A percentile compares a stretch with the other conserved stretches of the same genome.
These are phyloP conservation scores for Hypsopygia costalis DNA, from an alignment of 2,888 invertebrate species.

Conservation along the genomic window DNA sequence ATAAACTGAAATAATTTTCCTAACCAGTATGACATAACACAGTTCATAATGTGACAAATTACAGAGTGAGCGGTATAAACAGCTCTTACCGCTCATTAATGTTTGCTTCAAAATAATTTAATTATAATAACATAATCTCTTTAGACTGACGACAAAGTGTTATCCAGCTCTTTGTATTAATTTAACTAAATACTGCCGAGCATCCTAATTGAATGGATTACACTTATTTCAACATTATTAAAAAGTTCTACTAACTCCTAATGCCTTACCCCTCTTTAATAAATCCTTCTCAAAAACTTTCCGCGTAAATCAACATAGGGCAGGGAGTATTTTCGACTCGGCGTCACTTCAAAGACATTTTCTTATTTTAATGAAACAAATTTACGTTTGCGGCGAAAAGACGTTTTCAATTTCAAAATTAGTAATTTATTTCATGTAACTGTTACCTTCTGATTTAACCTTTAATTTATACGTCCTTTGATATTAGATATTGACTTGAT, in stretches of 20 bases:
- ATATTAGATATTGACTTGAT: too few species aligned
- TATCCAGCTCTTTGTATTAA: not conserved
- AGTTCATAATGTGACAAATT: too few species aligned
- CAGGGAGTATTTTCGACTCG: not conserved
- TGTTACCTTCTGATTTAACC: too few species aligned
- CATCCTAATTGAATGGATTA: conserved; percentile 2
- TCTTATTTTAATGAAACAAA: not conserved
- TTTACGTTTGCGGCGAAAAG: not conserved
- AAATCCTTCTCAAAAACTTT: conserved; percentile 6
- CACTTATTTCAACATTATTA: conserved; percentile 4
- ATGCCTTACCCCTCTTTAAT: not conserved
- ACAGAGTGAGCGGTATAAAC: too few species aligned
- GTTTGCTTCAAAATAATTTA: not conserved
- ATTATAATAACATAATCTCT: not conserved
- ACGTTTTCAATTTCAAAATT: not conserved
- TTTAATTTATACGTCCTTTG: too few species aligned
- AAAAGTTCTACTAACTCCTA: conserved; percentile 1
- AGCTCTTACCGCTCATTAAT: too few species aligned
- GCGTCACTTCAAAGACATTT: not conserved
- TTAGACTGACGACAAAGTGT: not conserved
- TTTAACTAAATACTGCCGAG: not conserved
- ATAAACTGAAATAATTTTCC: too few species aligned
- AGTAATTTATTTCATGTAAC: not conserved
- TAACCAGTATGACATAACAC: too few species aligned
- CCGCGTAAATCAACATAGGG: conserved; percentile 3